Conservation (phyloP, 2,888 invertebrate species). For the Arenicola marina region DNA sequence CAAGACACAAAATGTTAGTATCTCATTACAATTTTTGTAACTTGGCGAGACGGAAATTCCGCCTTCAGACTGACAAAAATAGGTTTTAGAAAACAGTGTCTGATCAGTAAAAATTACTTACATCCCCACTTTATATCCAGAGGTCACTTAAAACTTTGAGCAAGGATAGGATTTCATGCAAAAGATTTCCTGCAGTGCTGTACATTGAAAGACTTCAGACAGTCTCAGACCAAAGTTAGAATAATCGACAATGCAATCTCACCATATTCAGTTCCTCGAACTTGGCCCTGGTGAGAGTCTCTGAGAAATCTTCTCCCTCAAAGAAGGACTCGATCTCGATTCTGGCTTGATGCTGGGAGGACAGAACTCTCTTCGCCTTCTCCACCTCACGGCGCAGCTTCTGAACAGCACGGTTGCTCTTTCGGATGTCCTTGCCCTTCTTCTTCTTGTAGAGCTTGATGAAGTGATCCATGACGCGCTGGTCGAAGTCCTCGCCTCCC, state of each 20-base stretch:
- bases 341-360: slow-evolving; percentile 91
- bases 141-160: no score
- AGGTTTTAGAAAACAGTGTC: no score
- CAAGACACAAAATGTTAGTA: slow-evolving; percentile 8
- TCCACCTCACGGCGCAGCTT: slow-evolving; percentile 96
- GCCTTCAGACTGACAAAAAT: no score
- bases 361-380: slow-evolving; percentile 94
- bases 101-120: no score
- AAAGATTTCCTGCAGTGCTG: no score
- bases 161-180: no score
- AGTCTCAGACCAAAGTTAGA: no score
- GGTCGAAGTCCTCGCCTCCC: slow-evolving; percentile 99
- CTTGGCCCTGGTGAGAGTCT: slow-evolving; percentile 95
- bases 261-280: slow-evolving; percentile 98
- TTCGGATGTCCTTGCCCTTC: slow-evolving; percentile 95
- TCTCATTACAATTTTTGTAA: no score
- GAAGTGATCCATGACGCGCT: slow-evolving; percentile 98
- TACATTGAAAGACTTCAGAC: no score
- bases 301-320: slow-evolving; percentile 98
- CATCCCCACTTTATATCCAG: no score
- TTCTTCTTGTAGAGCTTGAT: slow-evolving; percentile 98
- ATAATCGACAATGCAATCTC: no score
- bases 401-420: slow-evolving; percentile 90
- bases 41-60: no score
- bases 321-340: slow-evolving; percentile 99